These are phyloP conservation scores for Panzeria rudis DNA, from an alignment of 2,888 invertebrate species.

Conservation along the genomic window DNA sequence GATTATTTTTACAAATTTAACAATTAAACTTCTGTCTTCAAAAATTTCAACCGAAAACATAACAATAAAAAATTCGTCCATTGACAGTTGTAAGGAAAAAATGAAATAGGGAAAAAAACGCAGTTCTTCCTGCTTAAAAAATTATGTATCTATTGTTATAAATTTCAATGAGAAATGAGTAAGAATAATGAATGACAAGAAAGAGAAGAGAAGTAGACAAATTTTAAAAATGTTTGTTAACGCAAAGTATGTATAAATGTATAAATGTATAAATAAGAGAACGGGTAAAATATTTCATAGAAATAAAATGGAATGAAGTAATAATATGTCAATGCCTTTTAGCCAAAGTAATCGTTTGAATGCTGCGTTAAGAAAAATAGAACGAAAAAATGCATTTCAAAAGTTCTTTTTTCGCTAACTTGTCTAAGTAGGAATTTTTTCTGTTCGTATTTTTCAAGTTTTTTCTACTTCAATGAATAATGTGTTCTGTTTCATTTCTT, in stretches of 20 bases:
- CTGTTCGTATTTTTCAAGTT: slow-evolving; percentile 24
- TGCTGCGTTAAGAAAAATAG: slow-evolving; percentile 35
- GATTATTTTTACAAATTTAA: not conserved
- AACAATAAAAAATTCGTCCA: slow-evolving; percentile 47
- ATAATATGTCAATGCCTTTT: slow-evolving; percentile 71
- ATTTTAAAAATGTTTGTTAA: slow-evolving; percentile 27
- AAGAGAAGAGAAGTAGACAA: slow-evolving; percentile 17
- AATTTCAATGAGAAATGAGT: slow-evolving; percentile 51
- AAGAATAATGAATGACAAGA: not conserved
- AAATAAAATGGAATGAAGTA: slow-evolving; percentile 37
- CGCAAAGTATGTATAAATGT: too few species aligned
- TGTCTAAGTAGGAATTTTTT: slow-evolving; percentile 21
- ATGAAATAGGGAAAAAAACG: slow-evolving; percentile 43
- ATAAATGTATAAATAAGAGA: not conserved
- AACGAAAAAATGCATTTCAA: slow-evolving; percentile 49
- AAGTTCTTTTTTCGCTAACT: slow-evolving; percentile 26
- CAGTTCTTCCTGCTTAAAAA: slow-evolving; percentile 33
- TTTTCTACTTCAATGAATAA: slow-evolving; percentile 66
- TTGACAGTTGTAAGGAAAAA: slow-evolving; percentile 41
- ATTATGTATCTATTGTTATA: slow-evolving; percentile 68
- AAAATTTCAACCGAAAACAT: slow-evolving; percentile 8
- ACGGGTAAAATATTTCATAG: slow-evolving; percentile 23
- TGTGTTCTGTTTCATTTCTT: slow-evolving; percentile 60
- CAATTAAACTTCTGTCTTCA: slow-evolving; percentile 3
- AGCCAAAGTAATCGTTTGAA: slow-evolving; percentile 56